A percentile compares a stretch with the other conserved stretches of the same genome.
These are phyloP conservation scores for Drosophila elegans DNA, from an alignment of 1,140 invertebrate genomes.

Conservation along the genomic window DNA sequence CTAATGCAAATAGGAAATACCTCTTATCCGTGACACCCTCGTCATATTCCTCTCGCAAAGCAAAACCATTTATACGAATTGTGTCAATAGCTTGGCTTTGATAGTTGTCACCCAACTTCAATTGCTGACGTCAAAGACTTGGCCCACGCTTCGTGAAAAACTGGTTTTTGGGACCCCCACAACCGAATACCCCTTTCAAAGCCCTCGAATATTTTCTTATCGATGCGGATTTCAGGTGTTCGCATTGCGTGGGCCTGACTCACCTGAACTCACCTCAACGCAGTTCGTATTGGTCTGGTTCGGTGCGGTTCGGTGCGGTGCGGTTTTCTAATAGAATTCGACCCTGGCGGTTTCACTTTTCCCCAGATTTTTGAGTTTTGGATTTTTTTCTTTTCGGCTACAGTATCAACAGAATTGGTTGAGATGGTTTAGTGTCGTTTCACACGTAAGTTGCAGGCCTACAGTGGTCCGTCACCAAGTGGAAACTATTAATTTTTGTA, in stretches of 20 bases:
- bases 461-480: constrained; percentile 37
- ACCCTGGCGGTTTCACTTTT: constrained; percentile 77
- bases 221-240: constrained; percentile 74
- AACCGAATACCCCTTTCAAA: constrained; percentile 1
- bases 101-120: constrained; percentile 45
- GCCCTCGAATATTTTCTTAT: constrained; percentile 33
- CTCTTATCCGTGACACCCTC: constrained; percentile 3
- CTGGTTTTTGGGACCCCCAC: constrained; percentile 42
- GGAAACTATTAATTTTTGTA: background rate
- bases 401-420: constrained; percentile 52
- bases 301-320: constrained; percentile 17
- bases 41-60: background rate
- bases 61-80: constrained; percentile 22
- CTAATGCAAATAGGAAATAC: constrained; percentile 19
- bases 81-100: constrained; percentile 35
- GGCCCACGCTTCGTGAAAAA: constrained; percentile 70
- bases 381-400: constrained; percentile 13
- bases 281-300: background rate
- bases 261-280: constrained; percentile 55
- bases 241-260: constrained; percentile 77
- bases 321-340: constrained; percentile 51
- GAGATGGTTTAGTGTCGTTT: constrained; percentile 70
- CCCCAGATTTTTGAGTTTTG: constrained; percentile 39
- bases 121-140: constrained; percentile 58
- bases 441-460: constrained; percentile 62